Base-by-base conservation (phyloP, 2,888 invertebrate genomes). In the Aphrophora alni region DNA sequence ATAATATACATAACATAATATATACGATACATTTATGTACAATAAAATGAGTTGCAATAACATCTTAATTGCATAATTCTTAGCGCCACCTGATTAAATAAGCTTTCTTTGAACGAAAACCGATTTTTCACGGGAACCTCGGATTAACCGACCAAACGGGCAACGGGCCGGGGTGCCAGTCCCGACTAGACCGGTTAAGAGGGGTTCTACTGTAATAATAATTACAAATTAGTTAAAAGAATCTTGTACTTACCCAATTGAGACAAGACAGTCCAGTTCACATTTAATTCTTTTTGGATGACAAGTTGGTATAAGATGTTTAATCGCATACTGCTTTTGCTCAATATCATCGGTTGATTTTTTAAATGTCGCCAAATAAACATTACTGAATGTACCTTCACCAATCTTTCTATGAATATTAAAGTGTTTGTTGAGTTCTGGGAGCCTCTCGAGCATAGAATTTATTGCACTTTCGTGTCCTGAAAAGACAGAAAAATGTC, bases 351-450 rank as follows among this genome's bases (percentile, higher is more conserved):
- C 8, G 77, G 86, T 84, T 81, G 82, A 38, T 85, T 88, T 83
- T 87, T 91, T 92, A 77, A 95, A 88, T 1, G 93, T 92, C 0
- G 95, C 97, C 85, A 96, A 88, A 86, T 94, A 95, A 27, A 97
- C 97, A 0, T 94, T 94, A 87, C 97, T 97, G 87, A 97, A 97
- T 1, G 97, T 95, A 24, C 97, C 97, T 89, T 94, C 93, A 0
- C 95, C 95, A 85, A 95, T 93, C 86, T 94, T 93, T 59, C 90
- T 90, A 87, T 93, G 92, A 44, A 95, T 89, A 84, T 92, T 89
- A 86, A 94, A 94, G 83, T 92, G 89, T 83, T 91, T 90, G 69
- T 91, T 90, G 84, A 94, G 87, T 84, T 91, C 89, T 33, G 94
- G 94, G 82, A 94, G 87, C 83, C 89, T 90, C 21, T 87, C 85